These are phyloP conservation scores for Erpetoichthys calabaricus DNA, from an alignment of 2,797 vertebrate species.

Conservation along the genomic window DNA sequence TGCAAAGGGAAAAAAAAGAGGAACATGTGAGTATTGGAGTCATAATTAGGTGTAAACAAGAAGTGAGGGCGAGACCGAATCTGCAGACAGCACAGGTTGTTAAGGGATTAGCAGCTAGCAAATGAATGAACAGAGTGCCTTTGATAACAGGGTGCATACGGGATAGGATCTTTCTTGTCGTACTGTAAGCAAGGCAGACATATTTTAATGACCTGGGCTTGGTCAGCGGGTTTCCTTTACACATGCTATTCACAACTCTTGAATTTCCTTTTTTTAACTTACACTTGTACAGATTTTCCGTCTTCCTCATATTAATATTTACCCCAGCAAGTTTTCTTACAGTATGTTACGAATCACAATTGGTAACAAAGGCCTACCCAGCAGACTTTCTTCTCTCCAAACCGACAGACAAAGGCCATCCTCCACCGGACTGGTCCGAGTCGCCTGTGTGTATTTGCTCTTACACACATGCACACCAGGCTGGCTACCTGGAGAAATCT, in stretches of 20 bases:
- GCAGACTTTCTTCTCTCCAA: too few species aligned
- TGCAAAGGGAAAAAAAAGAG: slow-evolving; percentile 20
- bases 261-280: too few species aligned
- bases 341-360: too few species aligned
- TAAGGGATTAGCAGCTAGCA: slow-evolving; percentile 54
- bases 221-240: neutral
- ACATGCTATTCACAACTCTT: neutral
- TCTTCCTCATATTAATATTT: too few species aligned
- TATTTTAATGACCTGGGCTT: neutral
- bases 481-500: too few species aligned
- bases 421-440: neutral
- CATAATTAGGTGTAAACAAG: slow-evolving; percentile 59
- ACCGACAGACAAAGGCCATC: too few species aligned
- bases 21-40: slow-evolving; percentile 38
- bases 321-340: too few species aligned
- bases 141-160: slow-evolving; percentile 27
- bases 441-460: neutral
- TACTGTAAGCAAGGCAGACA: neutral
- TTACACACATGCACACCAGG: too few species aligned
- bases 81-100: slow-evolving; percentile 39
- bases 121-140: slow-evolving; percentile 33
- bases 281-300: too few species aligned
- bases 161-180: slow-evolving; percentile 16
- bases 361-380: too few species aligned
- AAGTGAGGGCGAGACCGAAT: slow-evolving; percentile 32